Base-by-base conservation (phyloP, 2,888 invertebrate genomes). In the Crepidodera aurea region DNA sequence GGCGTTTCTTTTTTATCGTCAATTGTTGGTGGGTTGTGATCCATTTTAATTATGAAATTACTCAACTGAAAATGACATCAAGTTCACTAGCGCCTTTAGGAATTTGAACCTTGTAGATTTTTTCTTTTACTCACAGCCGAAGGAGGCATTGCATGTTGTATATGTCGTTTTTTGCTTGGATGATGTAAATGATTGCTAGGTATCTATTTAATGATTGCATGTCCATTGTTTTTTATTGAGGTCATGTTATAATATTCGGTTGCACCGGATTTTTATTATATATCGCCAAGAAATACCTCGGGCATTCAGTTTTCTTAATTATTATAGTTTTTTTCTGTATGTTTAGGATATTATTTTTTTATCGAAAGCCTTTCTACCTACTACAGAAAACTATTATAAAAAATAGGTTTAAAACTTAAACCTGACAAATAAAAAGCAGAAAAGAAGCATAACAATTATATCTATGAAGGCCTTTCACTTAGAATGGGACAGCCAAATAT, bases 1-100 rank as follows among this genome's bases (percentile, higher is more conserved):
- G 58, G 54, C 51, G 59, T 55, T 54, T 42, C 42, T 37, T 59
- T 51, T 68, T 71, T 64, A 69, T 22, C 12, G 16, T 16, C 25
- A 34, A 19, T 60, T 32, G 53, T 46, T 42, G 13, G 34, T 32
- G 25, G 48, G 37, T 34, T 37, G 37, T 37, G 44, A 18, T 34
- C 40, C 16, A 40, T 12, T 56, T 25, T 16, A 44, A 56, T 16
- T 13, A 51, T 37, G 27, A 13, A 44, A 44, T 55, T 44, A n/a
- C 22, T 44, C 44, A 44, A 44, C 44, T 44, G 22, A 44, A 34
- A 19, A 44, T 44, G n/a, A 12, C 15, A 27, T 48, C 48, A 42
- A 42, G 42, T 42, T 42, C 51, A 51, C 51, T n/a, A 37, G 25
- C 12, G 22, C 39, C 18, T 18, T 18, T 12, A 18, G 51, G 29